These are phyloP conservation scores for Drosophila miranda DNA, from an alignment of 1,140 invertebrate species.

Conservation along the genomic window DNA sequence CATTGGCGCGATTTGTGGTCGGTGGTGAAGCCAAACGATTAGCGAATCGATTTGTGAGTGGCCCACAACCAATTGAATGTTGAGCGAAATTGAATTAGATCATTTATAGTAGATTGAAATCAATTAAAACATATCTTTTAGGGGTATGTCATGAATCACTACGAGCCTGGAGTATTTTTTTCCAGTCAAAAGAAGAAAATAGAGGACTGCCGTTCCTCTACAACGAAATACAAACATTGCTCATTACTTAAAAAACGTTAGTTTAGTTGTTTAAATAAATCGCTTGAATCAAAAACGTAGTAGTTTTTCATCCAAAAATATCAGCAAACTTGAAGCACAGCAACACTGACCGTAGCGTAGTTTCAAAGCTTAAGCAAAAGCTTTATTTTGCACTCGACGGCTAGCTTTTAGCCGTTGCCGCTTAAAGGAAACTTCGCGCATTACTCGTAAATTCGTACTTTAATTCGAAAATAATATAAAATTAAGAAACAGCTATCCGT, in stretches of 20 bases:
- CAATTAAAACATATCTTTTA: too few relatives aligned
- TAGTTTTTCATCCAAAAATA: too few relatives aligned
- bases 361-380: background rate
- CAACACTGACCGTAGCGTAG: too few relatives aligned
- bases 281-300: too few relatives aligned
- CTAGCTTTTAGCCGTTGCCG: slow-evolving; percentile 1
- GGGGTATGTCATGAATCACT: background rate
- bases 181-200: background rate
- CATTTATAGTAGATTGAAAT: background rate
- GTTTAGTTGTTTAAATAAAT: too few relatives aligned
- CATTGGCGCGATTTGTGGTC: slow-evolving; percentile 54
- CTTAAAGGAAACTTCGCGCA: background rate
- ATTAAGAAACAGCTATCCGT: slow-evolving; percentile 38
- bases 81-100: slow-evolving; percentile 1
- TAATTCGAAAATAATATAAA: slow-evolving; percentile 17
- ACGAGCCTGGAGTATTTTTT: background rate
- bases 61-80: slow-evolving; percentile 6
- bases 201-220: too few relatives aligned
- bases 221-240: too few relatives aligned
- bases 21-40: slow-evolving; percentile 43
- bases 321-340: too few relatives aligned
- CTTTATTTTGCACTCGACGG: slow-evolving; percentile 4
- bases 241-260: too few relatives aligned
- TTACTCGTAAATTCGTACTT: slow-evolving; percentile 13
- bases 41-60: slow-evolving; percentile 34